Conservation (phyloP, 2,888 invertebrate genomes). For the Hyposoter didymator region DNA sequence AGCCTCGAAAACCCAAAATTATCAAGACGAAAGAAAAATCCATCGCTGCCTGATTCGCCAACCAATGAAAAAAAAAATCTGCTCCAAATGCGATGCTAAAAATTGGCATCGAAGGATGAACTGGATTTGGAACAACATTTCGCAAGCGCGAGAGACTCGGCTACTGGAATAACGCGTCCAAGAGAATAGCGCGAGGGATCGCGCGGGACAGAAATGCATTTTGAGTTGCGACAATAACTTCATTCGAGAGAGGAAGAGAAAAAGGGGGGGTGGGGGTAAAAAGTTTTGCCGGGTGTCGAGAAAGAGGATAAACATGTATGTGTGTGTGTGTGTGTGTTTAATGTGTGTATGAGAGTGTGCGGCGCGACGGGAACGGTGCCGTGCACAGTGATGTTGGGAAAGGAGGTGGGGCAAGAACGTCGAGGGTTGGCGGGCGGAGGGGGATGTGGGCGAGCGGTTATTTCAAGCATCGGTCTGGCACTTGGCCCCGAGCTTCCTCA, state of each 20-base stretch:
- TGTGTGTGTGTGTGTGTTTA: constrained; percentile 18
- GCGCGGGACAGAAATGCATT: constrained; percentile 37
- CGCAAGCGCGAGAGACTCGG: not conserved
- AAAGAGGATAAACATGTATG: constrained; percentile 69
- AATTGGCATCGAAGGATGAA: not conserved
- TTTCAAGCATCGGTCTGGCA: constrained; percentile 83
- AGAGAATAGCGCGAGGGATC: not conserved
- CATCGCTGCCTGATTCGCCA: not conserved
- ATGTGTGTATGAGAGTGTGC: constrained; percentile 31
- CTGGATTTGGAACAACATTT: not conserved
- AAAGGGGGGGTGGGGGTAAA: constrained; percentile 40
- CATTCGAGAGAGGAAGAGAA: constrained; percentile 57
- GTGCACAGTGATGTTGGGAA: constrained; percentile 32
- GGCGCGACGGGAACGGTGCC: constrained; percentile 41
- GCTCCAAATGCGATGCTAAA: not conserved
- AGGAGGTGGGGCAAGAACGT: constrained; percentile 72
- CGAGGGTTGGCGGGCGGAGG: constrained; percentile 79
- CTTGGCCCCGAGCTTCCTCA: constrained; percentile 81
- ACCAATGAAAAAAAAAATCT: not conserved
- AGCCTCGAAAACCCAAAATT: not conserved
- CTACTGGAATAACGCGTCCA: not conserved
- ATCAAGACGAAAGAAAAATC: not conserved
- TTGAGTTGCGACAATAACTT: constrained; percentile 36
- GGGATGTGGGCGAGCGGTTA: constrained; percentile 81
- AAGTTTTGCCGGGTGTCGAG: constrained; percentile 48